Evolutionary conservation across 2,113 vertebrate genomes (phyloP), one percentile per base, ranked within the genome.

Genomic region (Dascyllus trimaculatus): DNA sequence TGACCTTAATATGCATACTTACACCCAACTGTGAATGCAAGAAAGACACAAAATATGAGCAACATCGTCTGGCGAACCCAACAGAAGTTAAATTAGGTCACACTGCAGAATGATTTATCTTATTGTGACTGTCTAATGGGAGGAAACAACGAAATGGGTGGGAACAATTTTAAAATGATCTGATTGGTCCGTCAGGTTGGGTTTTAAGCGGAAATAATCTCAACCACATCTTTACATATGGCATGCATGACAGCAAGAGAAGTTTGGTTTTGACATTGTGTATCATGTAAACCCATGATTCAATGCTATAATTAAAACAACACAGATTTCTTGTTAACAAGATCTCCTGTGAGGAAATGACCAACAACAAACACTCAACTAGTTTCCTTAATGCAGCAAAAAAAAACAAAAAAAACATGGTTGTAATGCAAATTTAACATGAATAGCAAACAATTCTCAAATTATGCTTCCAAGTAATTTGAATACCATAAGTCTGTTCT

Each of bases 61-160:
- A 19, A 52, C 64, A 66, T 66, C 22, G 0, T 66, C 48, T 66
- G 0, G 0, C 52, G 52, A 24, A 53, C 19, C 1, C 19, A 19
- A 3, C 13, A 66, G 48, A 24, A 66, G 29, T 11, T 6, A 35
- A 66, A 17, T 24, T 52, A 52, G 29, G 52, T 38, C 32, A 18
- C 48, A 52, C 14, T 66, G 48, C 29, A 52, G 0, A 2, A 66
- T 19, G 18, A 49, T 19, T 0, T 11, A 17, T 18, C 2, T 19
- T 53, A 66, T 11, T 0, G 64, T 4, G 0, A 22, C 2, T 25
- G 14, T 22, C n/a, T 7, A 5, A 1, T 49, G 18, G 48, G 48
- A 49, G 48, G 48, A 49, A 19, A 49, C 18, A 9, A n/a, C n/a
- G 48, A 49, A 49, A 19, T n/a, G 48, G 48, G 48, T 19, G 18